Base-by-base conservation (phyloP, 2,113 vertebrate genomes). In the Formicarius rufipectus region DNA sequence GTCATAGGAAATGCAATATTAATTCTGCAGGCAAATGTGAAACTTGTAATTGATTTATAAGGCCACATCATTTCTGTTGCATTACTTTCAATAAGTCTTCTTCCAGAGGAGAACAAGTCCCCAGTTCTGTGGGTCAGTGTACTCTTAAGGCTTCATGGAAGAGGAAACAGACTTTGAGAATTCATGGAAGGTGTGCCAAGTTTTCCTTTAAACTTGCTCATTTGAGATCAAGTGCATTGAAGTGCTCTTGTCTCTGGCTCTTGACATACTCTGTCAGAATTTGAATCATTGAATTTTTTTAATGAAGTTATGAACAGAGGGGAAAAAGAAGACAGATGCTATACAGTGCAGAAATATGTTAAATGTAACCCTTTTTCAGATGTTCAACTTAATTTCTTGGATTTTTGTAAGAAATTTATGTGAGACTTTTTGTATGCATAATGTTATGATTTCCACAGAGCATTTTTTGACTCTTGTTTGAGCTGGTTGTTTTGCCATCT, bases 241-340 rank as follows among this genome's bases (percentile, higher is more conserved):
- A 96, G 73, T 66, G 50, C 16, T 39, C 23, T 78, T 89, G 18
- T 80, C 39, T 55, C n/a, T 53, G 23, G 16, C 45, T 84, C 37
- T 49, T 94, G 81, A 33, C 2, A 4, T 52, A 28, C 71, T 68
- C 18, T 83, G 15, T 55, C 40, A 77, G 31, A 72, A 83, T 50
- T 77, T 64, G 25, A 67, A 44, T 59, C 53, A 85, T 42, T 78
- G 31, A 22, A 33, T 89, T 82, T 42, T 75, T 64, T 83, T 84
- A 3, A 31, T 49, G 18, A 80, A 72, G 33, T 77, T 90, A 20
- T 11, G 37, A 42, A 59, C 22, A 21, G 28, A 27, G 30, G 7
- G 9, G 3, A 1, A 0, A 1, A 25, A 13, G n/a, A 55, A 14
- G 6, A 15, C 10, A 64, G 19, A 39, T 62, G 25, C 6, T 75